These are phyloP conservation scores for Sesia apiformis DNA, from an alignment of 2,888 invertebrate genomes.

Conservation along the genomic window DNA sequence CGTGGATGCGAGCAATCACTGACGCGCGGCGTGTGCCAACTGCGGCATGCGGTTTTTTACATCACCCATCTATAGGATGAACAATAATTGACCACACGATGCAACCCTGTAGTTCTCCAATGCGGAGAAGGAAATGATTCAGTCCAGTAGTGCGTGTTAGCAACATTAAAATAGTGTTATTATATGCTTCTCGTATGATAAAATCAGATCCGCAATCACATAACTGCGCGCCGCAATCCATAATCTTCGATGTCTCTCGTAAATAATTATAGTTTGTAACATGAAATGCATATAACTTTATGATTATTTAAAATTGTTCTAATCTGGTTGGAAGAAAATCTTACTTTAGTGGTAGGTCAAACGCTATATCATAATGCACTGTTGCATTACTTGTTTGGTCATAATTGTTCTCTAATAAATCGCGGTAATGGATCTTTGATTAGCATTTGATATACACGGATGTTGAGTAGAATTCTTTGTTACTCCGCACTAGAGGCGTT, in stretches of 20 bases:
- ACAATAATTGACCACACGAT: constrained; percentile 27
- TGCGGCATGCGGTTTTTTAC: constrained; percentile 52
- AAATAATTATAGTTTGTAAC: background rate
- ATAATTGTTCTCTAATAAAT: constrained; percentile 45
- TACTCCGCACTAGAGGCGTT: constrained; percentile 12
- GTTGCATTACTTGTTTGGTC: constrained; percentile 24
- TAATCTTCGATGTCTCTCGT: background rate
- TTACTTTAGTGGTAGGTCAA: constrained; percentile 16
- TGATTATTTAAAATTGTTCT: too few species aligned
- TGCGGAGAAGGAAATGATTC: background rate
- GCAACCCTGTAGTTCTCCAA: constrained; percentile 2
- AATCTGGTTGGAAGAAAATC: background rate
- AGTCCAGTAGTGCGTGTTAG: background rate
- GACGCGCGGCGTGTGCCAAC: constrained; percentile 22
- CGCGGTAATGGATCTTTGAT: constrained; percentile 49
- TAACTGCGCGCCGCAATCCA: background rate
- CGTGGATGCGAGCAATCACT: constrained; percentile 13
- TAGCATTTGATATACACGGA: constrained; percentile 42
- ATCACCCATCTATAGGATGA: constrained; percentile 32
- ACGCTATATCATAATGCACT: constrained; percentile 23
- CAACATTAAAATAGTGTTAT: background rate
- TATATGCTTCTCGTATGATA: background rate
- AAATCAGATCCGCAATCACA: background rate
- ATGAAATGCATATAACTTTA: too few species aligned
- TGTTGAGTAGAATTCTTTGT: constrained; percentile 42